Conservation (phyloP, 37 sponge, comb jelly and placozoan species). For the Geodia barretti region DNA sequence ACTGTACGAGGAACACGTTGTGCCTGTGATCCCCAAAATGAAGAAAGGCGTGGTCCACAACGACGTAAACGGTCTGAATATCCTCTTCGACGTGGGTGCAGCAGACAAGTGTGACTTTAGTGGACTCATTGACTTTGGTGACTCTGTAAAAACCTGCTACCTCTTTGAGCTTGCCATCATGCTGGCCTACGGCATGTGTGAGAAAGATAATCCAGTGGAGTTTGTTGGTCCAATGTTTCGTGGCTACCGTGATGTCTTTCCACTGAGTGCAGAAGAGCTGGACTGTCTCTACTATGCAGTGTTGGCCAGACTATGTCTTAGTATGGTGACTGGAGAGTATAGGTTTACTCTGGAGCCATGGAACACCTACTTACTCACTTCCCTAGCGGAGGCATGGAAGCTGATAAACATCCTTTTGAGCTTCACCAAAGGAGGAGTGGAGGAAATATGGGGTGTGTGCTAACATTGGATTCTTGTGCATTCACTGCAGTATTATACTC, state of each 20-base stretch:
- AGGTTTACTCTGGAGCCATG: conserved; percentile 23
- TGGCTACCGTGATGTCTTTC: conserved; percentile 26
- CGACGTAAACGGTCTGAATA: conserved; percentile 38
- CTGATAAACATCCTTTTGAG: conserved; percentile 2
- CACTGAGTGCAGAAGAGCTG: conserved; percentile 31
- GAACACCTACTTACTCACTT: conserved; percentile 44
- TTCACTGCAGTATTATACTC: too few species aligned
- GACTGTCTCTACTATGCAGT: conserved; percentile 42
- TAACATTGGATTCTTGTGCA: background rate
- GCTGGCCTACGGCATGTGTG: conserved; percentile 27
- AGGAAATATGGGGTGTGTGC: background rate
- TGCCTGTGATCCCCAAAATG: conserved; percentile 26
- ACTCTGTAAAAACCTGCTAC: conserved; percentile 13
- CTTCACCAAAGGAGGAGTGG: background rate
- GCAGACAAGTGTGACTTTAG: background rate
- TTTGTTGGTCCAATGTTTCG: conserved; percentile 22
- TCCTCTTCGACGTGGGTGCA: background rate
- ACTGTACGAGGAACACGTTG: conserved; percentile 6
- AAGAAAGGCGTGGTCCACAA: conserved; percentile 30
- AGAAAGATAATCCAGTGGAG: conserved; percentile 28
- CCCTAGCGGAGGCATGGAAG: conserved; percentile 8
- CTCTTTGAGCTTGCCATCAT: conserved; percentile 47
- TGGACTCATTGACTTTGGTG: conserved; percentile 48
- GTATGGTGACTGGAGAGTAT: conserved; percentile 18
- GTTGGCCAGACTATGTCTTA: conserved; percentile 37